Base-by-base conservation (phyloP, 1,140 invertebrate genomes). In the Melanaphis sacchari region DNA sequence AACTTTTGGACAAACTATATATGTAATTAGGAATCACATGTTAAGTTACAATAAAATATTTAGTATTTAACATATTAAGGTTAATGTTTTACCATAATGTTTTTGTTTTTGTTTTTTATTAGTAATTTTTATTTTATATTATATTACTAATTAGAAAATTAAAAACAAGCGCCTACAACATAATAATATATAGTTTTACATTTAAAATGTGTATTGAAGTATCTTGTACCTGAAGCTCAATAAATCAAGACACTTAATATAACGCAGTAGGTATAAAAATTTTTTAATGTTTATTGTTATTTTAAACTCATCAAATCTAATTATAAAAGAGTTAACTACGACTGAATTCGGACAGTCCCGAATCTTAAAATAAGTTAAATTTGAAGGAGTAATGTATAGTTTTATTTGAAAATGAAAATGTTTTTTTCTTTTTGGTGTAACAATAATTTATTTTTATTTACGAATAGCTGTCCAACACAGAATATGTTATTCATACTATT, bases 381-480 rank as follows among this genome's bases (percentile, higher is more conserved):
- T 87, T 87, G 84, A n/a, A 87, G 84, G 40, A 87, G 41, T 87
- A 87, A 41, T 87, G 43, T 87, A 87, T 87, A 43, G 40, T 46
- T 46, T 87, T 87, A 87, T 87, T 87, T 87, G 41, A 87, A 87
- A 87, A 87, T 87, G 40, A 43, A 87, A 87, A 87, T 43, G 84
- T 87, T 26, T 87, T 85, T 87, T 87, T 49, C 46, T 49, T 43
- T 87, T 84, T 43, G 24, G 8, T 31, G 31, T 41, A 31, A 46
- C 40, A 87, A 76, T 87, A 87, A 87, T 87, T 87, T 87, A 87
- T 87, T 87, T 87, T 87, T 87, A 43, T 43, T 87, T 87, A 43
- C 41, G 40, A n/a, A 41, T 41, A 43, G 8, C 40, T 46, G 84
- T 87, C 84, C 41, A 87, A 87, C 41, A 46, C 41, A 43, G 84